Base-by-base conservation (phyloP, 2,888 invertebrate genomes). In the Choristoneura rosaceana region DNA sequence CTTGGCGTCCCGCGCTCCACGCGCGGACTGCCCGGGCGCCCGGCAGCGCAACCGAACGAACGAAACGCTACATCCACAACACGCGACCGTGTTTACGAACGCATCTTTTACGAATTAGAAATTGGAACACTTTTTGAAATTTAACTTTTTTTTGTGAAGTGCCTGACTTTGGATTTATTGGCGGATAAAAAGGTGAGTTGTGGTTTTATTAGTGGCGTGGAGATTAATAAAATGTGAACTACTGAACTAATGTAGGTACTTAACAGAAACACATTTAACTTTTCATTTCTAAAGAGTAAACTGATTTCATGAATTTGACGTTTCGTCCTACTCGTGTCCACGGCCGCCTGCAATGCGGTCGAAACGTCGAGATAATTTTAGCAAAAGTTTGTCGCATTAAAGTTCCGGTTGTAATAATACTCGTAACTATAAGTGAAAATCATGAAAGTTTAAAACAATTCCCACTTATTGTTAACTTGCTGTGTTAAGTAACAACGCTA, bases 31-130 rank as follows among this genome's bases (percentile, higher is more conserved):
- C 86, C 89, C 93, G 89, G 88, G 90, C 91, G 92, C 88, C 89
- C 90, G 90, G 90, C 92, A 89, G 90, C 90, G 86, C 85, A 84
- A 86, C 85, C 93, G 93, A 93, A 93, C 93, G 93, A 93, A 93
- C 93, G 93, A 93, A 86, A 80, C 82, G 81, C 82, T 83, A 79
- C 81, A 80, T 78, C 78, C 77, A 78, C 84, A 86, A 78, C 84
- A 86, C 88, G 89, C 90, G 88, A 86, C 85, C 87, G 91, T 89
- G 90, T 91, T 88, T 88, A 87, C 89, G 87, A 89, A 87, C 83
- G 82, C 83, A 82, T 83, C 82, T 67, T 75, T 76, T 80, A 77
- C 81, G 79, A 78, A 63, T 63, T 60, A 68, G 14, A 58, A 71
- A 47, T 71, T 63, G 62, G 71, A 71, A 68, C 62, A 12, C 17